Conservation (phyloP, 2,797 vertebrate genomes). For the Anas acuta region DNA sequence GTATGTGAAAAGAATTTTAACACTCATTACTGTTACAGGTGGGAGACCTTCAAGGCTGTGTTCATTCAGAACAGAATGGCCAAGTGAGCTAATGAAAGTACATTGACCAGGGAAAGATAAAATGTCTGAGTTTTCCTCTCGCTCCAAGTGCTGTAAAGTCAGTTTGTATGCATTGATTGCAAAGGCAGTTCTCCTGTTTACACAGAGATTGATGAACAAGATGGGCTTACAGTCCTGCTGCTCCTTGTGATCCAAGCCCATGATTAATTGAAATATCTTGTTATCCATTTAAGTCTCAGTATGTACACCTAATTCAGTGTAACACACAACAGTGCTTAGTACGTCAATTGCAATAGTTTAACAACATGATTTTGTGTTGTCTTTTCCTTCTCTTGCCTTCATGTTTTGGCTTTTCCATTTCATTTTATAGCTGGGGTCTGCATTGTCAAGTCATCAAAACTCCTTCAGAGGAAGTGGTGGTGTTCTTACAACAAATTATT, state of each 20-base stretch:
- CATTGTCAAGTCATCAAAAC: neutral
- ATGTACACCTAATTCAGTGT: neutral
- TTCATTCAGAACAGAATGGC: neutral
- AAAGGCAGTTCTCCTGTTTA: constrained; percentile 45
- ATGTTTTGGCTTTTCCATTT: constrained; percentile 6
- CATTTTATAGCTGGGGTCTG: neutral
- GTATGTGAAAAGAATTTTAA: neutral
- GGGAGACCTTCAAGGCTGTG: neutral
- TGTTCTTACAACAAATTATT: neutral
- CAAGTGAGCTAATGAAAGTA: constrained; percentile 4
- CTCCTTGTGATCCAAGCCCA: constrained; percentile 37
- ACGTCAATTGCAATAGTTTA: neutral
- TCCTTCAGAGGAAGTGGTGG: neutral
- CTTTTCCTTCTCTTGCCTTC: constrained; percentile 4
- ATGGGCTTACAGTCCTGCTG: neutral
- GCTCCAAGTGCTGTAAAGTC: neutral
- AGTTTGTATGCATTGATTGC: constrained; percentile 40
- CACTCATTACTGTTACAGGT: neutral
- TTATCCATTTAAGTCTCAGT: constrained; percentile 35
- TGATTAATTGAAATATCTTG: constrained; percentile 46
- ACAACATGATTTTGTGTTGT: neutral
- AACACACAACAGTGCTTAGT: neutral
- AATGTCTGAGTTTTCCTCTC: constrained; percentile 29
- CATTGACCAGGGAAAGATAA: constrained; percentile 15
- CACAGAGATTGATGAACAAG: constrained; percentile 36